These are phyloP conservation scores for Drosophila birchii DNA, from an alignment of 2,888 invertebrate species.

Conservation along the genomic window DNA sequence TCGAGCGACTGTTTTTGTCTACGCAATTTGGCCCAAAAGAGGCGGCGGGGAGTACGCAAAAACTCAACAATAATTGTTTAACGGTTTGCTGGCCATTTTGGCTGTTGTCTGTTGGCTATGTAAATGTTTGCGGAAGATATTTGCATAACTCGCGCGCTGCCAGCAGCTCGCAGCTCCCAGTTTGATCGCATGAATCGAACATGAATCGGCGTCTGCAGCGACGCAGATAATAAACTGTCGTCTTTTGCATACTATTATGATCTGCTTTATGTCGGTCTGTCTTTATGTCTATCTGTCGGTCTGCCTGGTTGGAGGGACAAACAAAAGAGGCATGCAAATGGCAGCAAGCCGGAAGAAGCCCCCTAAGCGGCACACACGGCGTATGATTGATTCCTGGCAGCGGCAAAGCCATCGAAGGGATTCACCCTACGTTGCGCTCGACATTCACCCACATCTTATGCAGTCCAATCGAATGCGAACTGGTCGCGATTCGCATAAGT, in stretches of 20 bases:
- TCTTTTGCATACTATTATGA: slow-evolving; percentile 64
- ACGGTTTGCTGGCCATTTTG: slow-evolving; percentile 53
- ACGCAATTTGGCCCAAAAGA: slow-evolving; percentile 42
- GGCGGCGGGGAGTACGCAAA: slow-evolving; percentile 38
- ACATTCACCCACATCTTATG: slow-evolving; percentile 54
- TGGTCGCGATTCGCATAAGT: slow-evolving; percentile 28
- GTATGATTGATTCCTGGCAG: slow-evolving; percentile 58
- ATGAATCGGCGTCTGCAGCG: slow-evolving; percentile 42
- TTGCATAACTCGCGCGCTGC: slow-evolving; percentile 62
- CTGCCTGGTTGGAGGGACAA: slow-evolving; percentile 17
- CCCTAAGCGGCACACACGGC: slow-evolving; percentile 29
- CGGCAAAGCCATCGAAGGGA: slow-evolving; percentile 13
- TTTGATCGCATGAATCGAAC: slow-evolving; percentile 34
- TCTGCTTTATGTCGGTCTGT: slow-evolving; percentile 6
- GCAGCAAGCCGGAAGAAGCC: slow-evolving; percentile 61
- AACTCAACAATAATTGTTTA: slow-evolving; percentile 68
- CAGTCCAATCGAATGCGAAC: slow-evolving; percentile 36
- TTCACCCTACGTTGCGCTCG: slow-evolving; percentile 22
- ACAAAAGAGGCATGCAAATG: slow-evolving; percentile 51
- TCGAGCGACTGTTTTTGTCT: slow-evolving; percentile 28
- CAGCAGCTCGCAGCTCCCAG: slow-evolving; percentile 1
- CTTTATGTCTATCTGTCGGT: neutral
- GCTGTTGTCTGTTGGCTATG: slow-evolving; percentile 50
- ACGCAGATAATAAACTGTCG: slow-evolving; percentile 54
- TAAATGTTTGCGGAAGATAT: slow-evolving; percentile 79